Evolutionary conservation across 2,797 vertebrate species (phyloP), one percentile per base, ranked within the genome.

Genomic region (Tauraco hartlaubi): DNA sequence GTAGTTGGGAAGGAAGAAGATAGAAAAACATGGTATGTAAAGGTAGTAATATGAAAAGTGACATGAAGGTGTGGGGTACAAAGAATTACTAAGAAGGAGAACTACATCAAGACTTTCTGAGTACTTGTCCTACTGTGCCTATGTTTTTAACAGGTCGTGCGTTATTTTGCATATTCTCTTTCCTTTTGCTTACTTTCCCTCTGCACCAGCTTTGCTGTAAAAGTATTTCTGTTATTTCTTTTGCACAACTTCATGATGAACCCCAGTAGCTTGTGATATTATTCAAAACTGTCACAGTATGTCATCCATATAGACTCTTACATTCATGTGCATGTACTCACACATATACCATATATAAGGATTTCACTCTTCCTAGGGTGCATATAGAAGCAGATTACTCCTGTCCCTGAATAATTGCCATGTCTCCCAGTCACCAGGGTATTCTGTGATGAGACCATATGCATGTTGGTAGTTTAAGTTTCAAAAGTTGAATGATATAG

Each of bases 281-380:
- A 12, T 23, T 22, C 9, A 49, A 54, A 71, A 49, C 25, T 68
- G 4, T 69, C 33, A 8, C 54, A 56, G 12, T n/a, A 19, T 43
- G 23, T 49, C 31, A 23, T 23, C 23, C 11, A 19, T 35, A 41
- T 35, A 43, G 33, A 9, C 17, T 64, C 23, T 64, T 41, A 20
- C 4, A 18, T 74, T 68, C 28, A 16, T 19, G 15, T 15, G 3
- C 15, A 6, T 9, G 29, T 22, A 28, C 15, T 78, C 29, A 25
- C 33, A 19, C 5, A 22, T 31, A 9, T 19, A 11, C 5, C 4
- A 4, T 31, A 9, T 15, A 15, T 62, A 56, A 66, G 35, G 46
- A 46, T 18, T 61, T 67, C 0, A 0, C 11, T 69, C 22, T 37
- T 69, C 1, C 0, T 28, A 15, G 9, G 8, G 7, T 41, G 5